phyloP scores from a whole-genome alignment of 1,140 invertebrate genomes.

The Aplysia californica region DNA sequence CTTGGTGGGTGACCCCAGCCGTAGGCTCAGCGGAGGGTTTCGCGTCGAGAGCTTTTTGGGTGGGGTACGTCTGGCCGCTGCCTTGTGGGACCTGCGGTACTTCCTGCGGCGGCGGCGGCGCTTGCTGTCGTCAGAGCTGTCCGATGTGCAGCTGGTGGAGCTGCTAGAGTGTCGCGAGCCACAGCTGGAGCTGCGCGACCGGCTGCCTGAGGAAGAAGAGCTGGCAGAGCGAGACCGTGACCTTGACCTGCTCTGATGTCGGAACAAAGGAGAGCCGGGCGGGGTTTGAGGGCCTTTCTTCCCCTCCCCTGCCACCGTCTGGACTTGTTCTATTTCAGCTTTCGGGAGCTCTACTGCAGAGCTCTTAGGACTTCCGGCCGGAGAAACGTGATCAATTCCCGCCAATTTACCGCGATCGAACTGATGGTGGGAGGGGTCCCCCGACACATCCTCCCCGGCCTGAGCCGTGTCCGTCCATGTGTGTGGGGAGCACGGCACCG shows the following conservation, averaged over 20 bases:
- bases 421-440: neutral
- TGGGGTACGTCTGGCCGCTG: neutral
- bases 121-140: slow-evolving; percentile 19
- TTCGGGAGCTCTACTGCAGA: no score
- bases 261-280: slow-evolving; percentile 12
- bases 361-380: no score
- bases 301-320: no score
- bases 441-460: neutral
- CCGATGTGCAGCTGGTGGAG: slow-evolving; percentile 1
- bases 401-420: neutral
- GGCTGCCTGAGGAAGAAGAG: slow-evolving; percentile 16
- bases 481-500: neutral
- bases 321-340: no score
- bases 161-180: slow-evolving; percentile 4
- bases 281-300: slow-evolving; percentile 18
- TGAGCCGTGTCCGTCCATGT: neutral
- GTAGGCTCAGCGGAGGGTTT: neutral
- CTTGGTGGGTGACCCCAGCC: slow-evolving; percentile 11
- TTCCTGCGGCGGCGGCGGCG: neutral
- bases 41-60: slow-evolving; percentile 12
- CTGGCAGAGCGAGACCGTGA: neutral
- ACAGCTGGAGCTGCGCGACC: slow-evolving; percentile 15
- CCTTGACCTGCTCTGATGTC: slow-evolving; percentile 10
- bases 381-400: no score
- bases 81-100: no score